Conservation (phyloP, 2,888 invertebrate species). For the Neoaliturus tenellus region DNA sequence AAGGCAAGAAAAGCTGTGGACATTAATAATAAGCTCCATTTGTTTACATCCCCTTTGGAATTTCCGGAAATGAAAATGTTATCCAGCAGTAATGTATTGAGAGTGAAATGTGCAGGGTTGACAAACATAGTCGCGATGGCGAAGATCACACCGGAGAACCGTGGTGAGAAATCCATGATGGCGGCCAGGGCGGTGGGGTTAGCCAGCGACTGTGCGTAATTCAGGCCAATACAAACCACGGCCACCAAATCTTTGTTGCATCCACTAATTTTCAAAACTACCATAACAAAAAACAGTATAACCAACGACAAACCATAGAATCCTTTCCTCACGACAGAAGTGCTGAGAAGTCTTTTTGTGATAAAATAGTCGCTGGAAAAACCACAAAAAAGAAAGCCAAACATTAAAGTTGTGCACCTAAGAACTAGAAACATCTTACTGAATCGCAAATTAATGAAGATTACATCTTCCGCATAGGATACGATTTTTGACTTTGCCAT, state of each 20-base stretch:
- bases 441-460: background rate
- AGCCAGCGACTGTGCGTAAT: background rate
- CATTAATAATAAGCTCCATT: background rate
- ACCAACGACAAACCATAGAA: background rate
- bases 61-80: background rate
- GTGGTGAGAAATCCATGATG: background rate
- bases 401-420: background rate
- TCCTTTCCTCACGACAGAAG: background rate
- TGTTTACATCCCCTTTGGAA: background rate
- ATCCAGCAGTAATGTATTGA: background rate
- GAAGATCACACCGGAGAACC: background rate
- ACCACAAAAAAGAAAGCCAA: background rate
- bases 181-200: background rate
- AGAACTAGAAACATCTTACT: background rate
- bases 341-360: background rate
- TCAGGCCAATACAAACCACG: background rate
- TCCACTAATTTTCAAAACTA: background rate
- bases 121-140: background rate
- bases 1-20: background rate
- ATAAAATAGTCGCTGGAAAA: background rate
- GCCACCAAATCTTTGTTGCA: background rate
- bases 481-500: background rate
- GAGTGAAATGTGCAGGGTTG: background rate
- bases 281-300: background rate
- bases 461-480: background rate